Evolutionary conservation across 2,888 invertebrate species (phyloP).

Genomic region (Eupithecia insigniata): DNA sequence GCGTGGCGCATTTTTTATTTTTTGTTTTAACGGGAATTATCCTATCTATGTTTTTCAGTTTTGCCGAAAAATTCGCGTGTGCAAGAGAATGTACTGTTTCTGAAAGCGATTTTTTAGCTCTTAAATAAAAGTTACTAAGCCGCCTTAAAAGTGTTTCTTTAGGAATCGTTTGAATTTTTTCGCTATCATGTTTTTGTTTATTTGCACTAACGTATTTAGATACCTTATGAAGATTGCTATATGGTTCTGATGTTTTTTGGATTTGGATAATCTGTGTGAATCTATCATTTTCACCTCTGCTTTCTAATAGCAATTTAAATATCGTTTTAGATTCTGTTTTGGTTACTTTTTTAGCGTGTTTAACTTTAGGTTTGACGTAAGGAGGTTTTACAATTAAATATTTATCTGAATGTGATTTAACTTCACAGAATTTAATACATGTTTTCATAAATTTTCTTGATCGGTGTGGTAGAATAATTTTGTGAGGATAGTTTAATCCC

Average conservation of each 20-base stretch:
- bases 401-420: background rate
- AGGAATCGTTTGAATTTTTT: background rate
- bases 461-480: background rate
- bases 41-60: background rate
- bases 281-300: background rate
- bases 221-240: background rate
- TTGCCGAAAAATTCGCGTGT: background rate
- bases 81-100: background rate
- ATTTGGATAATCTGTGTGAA: background rate
- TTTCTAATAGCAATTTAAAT: background rate
- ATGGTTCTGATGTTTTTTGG: background rate
- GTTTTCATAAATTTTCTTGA: conserved; percentile 1
- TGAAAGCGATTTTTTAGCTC: background rate
- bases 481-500: background rate
- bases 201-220: background rate
- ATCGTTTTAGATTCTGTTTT: background rate
- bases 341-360: background rate
- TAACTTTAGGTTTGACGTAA: background rate
- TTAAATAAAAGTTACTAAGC: background rate
- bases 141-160: background rate
- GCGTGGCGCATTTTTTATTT: background rate
- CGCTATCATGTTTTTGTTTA: background rate
- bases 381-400: background rate
- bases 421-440: background rate
- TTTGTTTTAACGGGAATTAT: background rate